phyloP scores from a whole-genome alignment of 1,140 invertebrate genomes.

The Neotoxoptera formosana region DNA sequence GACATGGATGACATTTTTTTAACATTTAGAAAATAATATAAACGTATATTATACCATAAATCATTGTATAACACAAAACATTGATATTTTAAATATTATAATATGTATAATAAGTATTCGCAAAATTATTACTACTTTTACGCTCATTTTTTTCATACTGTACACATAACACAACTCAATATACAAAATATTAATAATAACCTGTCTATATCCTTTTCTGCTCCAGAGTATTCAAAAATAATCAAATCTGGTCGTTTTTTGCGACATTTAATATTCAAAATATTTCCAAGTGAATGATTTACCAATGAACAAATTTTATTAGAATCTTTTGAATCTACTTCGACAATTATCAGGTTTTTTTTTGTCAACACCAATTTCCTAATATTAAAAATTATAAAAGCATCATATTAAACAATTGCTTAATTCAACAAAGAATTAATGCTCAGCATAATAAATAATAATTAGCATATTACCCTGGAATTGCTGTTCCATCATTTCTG shows the following conservation, averaged over 20 bases:
- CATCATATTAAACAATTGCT: neutral
- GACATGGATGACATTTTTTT: neutral
- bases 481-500: conserved; percentile 46
- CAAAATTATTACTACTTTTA: neutral
- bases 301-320: conserved; percentile 53
- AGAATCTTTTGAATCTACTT: conserved; percentile 50
- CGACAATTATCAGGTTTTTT: conserved; percentile 22
- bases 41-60: neutral
- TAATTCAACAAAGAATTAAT: neutral
- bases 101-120: neutral
- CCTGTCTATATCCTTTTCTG: conserved; percentile 3
- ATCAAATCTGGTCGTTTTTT: conserved; percentile 26
- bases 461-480: conserved; percentile 52
- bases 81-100: neutral
- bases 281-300: conserved; percentile 31
- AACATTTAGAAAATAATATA: neutral
- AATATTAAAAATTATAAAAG: conserved; percentile 7
- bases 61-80: neutral
- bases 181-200: conserved; percentile 27
- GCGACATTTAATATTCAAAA: conserved; percentile 46
- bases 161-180: neutral
- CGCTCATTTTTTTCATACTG: neutral
- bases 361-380: conserved; percentile 43
- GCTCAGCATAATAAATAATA: neutral
- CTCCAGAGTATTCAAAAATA: conserved; percentile 12